Conservation (phyloP, 2,113 vertebrate genomes). For the Marmota monax region DNA sequence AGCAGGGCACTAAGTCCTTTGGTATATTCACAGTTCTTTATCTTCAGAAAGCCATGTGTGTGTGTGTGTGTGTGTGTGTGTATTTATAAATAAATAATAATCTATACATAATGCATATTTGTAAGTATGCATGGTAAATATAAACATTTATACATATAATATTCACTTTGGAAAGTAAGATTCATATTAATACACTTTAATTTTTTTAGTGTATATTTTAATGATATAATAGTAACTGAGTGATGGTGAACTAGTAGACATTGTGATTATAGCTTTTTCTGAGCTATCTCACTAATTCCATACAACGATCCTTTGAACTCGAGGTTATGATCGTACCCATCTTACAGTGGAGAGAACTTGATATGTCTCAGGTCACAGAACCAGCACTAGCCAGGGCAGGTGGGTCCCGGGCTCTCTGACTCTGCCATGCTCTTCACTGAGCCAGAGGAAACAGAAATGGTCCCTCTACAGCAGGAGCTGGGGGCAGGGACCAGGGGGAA, state of each 20-base stretch:
- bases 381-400: not conserved
- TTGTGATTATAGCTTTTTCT: not conserved
- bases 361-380: not conserved
- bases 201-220: not conserved
- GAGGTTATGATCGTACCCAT: too few species aligned
- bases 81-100: not conserved
- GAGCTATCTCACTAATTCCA: not conserved
- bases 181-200: not conserved
- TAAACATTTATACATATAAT: not conserved
- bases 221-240: not conserved
- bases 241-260: not conserved
- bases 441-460: too few species aligned
- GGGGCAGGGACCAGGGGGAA: fast-evolving
- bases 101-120: too few species aligned
- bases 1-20: not conserved
- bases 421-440: not conserved
- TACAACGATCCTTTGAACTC: not conserved
- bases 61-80: not conserved
- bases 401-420: not conserved
- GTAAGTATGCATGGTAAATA: too few species aligned
- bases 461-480: not conserved
- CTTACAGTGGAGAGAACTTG: not conserved
- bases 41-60: not conserved
- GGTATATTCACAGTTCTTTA: not conserved
- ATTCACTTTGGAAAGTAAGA: not conserved